Evolutionary conservation across 1,140 invertebrate species (phyloP), one percentile per base, ranked within the genome.

Genomic region (Uloborus diversus): DNA sequence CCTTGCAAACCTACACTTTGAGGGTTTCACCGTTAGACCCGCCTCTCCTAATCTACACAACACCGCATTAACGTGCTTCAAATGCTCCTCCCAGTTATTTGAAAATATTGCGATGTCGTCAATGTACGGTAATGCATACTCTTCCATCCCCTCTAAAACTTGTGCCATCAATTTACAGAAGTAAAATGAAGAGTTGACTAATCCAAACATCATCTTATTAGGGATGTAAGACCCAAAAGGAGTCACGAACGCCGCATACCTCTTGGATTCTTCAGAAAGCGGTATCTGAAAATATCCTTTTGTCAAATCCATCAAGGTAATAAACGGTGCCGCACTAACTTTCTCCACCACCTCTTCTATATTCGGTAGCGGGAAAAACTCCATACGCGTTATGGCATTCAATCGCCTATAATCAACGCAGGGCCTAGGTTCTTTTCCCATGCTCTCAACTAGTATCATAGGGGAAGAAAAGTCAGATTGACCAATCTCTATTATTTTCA

Each of bases 201-300:
- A 20, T 20, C n/a, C 49, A 51, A 51, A 20, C 20, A 86, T 87
- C 76, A 88, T 82, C 69, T 82, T 76, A 0, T 79, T 49, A 69
- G 83, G 89, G 76, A 88, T 83, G 73, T 81, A 89, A n/a, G 85
- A 84, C 5, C 87, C 87, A 27, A 83, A 82, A 35, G 80, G 82
- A 56, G 85, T 85, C 0, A 82, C 80, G 80, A 90, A 89, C 0
- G 88, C 87, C 0, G 88, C 86, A 68, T 87, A 89, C 62, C 85
- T 80, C 33, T 83, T 85, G 70, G 85, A 85, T 4, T 84, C 81
- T 30, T 82, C 79, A 61, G 84, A 80, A 1, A 87, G 62, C 2
- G 85, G 27, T 81, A 88, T 32, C 83, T 89, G 89, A 82, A 87
- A 86, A 80, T 88, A 91, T 0, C 89, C 89, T 25, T 84, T 68